Evolutionary conservation across 2,113 vertebrate genomes (phyloP).

Genomic region (Misgurnus mizolepis): DNA sequence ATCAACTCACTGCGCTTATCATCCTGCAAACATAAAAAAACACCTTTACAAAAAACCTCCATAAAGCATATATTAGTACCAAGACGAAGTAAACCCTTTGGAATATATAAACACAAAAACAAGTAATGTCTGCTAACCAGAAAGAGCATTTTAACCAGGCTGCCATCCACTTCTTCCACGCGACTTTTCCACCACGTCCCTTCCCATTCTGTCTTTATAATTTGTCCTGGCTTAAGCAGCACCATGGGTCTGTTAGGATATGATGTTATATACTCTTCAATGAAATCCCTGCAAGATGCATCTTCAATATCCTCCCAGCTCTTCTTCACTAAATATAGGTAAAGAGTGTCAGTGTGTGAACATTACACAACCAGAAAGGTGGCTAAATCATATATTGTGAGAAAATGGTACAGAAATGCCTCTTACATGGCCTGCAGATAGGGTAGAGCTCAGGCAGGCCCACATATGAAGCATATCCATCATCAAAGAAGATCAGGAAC

Average conservation of each 20-base stretch:
- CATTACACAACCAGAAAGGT: not conserved
- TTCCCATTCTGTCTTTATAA: conserved; percentile 98
- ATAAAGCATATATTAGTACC: no score
- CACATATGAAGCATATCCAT: conserved; percentile 95
- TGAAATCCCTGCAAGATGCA: conserved; percentile 91
- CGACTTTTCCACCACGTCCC: conserved; percentile 98
- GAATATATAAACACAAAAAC: no score
- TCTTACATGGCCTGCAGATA: conserved; percentile 88
- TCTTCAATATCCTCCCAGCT: conserved; percentile 98
- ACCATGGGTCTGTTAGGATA: conserved; percentile 99
- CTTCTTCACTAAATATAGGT: conserved; percentile 79
- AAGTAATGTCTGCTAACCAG: conserved; percentile 76
- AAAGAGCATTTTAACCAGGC: conserved; percentile 96
- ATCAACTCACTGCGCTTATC: conserved; percentile 98
- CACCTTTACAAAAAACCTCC: no score
- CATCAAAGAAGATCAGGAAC: conserved; percentile 97
- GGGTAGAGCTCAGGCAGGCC: conserved; percentile 90
- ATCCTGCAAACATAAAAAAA: conserved; percentile 70
- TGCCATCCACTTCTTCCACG: conserved; percentile 96
- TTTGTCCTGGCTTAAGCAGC: conserved; percentile 89
- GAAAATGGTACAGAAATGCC: not conserved
- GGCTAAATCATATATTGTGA: not conserved
- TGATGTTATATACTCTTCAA: conserved; percentile 94
- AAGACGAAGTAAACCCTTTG: no score
- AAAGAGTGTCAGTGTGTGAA: not conserved